Conservation (phyloP, 1,140 invertebrate species). For the Caenorhabditis briggsae region DNA sequence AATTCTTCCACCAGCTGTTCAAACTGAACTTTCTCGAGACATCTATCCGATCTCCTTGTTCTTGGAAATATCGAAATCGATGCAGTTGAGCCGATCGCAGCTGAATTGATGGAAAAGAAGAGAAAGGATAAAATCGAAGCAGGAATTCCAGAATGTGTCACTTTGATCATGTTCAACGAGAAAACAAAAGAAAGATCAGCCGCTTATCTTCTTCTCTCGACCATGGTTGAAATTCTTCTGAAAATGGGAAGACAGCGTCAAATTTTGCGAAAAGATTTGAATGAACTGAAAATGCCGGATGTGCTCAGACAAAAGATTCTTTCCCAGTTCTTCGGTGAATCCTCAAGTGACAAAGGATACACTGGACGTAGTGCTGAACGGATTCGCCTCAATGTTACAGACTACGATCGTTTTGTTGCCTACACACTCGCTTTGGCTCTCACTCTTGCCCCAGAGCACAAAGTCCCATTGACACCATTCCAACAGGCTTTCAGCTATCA, state of each 20-base stretch:
- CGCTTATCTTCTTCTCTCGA: background rate
- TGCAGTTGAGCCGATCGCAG: slow-evolving; percentile 8
- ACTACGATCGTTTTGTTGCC: slow-evolving; percentile 26
- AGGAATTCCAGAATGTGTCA: slow-evolving; percentile 31
- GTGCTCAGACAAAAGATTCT: slow-evolving; percentile 8
- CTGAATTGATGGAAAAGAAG: slow-evolving; percentile 20
- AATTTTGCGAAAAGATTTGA: slow-evolving; percentile 1
- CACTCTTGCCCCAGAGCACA: background rate
- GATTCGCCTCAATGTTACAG: slow-evolving; percentile 29
- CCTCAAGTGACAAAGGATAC: slow-evolving; percentile 11
- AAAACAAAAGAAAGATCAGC: background rate
- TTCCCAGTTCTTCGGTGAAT: slow-evolving; percentile 1
- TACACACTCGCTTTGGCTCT: slow-evolving; percentile 5
- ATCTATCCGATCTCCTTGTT: slow-evolving; percentile 19
- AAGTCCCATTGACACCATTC: slow-evolving; percentile 39
- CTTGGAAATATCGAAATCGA: background rate
- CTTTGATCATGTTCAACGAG: slow-evolving; percentile 12
- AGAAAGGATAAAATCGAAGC: slow-evolving; percentile 9
- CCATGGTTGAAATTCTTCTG: background rate
- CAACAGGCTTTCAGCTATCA: background rate
- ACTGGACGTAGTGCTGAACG: background rate
- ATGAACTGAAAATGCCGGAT: slow-evolving; percentile 23
- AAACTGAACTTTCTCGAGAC: background rate
- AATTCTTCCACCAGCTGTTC: slow-evolving; percentile 9
- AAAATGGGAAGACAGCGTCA: slow-evolving; percentile 39